Evolutionary conservation across 2,113 vertebrate species (phyloP).

Genomic region (Phoxinus phoxinus): DNA sequence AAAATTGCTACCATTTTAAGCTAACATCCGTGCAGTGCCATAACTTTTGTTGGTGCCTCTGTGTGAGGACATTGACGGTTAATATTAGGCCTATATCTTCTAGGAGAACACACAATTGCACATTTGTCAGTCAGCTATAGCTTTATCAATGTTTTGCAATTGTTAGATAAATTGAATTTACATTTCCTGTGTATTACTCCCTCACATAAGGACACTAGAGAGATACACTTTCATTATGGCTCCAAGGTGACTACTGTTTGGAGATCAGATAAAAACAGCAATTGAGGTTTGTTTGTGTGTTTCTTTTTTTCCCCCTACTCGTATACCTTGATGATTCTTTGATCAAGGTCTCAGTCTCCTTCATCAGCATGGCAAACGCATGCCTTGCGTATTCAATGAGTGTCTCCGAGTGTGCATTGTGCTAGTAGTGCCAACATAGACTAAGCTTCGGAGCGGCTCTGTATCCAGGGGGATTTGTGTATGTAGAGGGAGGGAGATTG

Average conservation of each 20-base stretch:
- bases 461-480: conserved; percentile 16
- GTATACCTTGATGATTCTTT: conserved; percentile 42
- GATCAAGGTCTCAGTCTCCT: conserved; percentile 48
- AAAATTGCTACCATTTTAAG: conserved; percentile 30
- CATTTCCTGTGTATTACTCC: neutral
- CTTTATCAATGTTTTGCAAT: neutral
- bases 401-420: neutral
- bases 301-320: neutral
- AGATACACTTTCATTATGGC: neutral
- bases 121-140: conserved; percentile 6
- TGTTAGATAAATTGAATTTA: neutral
- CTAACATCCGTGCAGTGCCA: conserved; percentile 2
- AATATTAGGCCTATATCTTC: neutral
- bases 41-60: neutral
- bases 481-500: conserved; percentile 30
- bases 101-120: neutral
- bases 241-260: conserved; percentile 39
- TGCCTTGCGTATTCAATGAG: conserved; percentile 26
- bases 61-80: neutral
- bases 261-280: conserved; percentile 25
- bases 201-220: neutral
- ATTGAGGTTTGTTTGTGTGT: conserved; percentile 47
- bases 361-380: conserved; percentile 33
- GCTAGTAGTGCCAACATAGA: neutral
- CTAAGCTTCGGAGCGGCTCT: neutral